These are phyloP conservation scores for Myioborus melanocephalus DNA, from an alignment of 2,797 vertebrate genomes.

Conservation along the genomic window DNA sequence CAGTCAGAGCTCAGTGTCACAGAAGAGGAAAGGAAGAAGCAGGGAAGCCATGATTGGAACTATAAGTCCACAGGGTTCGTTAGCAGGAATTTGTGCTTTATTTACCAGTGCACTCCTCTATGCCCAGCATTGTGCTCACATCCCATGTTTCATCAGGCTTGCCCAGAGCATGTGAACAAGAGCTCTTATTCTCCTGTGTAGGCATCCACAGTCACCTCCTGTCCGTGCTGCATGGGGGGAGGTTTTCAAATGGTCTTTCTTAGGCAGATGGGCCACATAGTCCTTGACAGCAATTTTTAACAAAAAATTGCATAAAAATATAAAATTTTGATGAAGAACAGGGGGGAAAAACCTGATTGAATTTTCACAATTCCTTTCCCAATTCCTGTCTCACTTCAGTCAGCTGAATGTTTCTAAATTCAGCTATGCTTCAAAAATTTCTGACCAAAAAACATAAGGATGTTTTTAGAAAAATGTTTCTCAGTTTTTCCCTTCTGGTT, in stretches of 20 bases:
- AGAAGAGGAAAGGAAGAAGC: background rate
- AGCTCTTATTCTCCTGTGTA: background rate
- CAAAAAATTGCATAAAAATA: background rate
- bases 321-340: background rate
- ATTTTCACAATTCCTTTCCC: background rate
- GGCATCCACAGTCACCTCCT: background rate
- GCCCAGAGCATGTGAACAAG: background rate
- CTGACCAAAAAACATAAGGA: constrained; percentile 28
- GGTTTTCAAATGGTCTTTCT: background rate
- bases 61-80: accelerated
- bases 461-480: constrained; percentile 6
- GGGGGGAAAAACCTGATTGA: background rate
- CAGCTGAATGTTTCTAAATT: constrained; percentile 42
- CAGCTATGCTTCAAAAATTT: background rate
- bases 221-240: accelerated
- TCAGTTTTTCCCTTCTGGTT: constrained; percentile 59
- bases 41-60: accelerated
- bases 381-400: background rate
- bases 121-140: background rate
- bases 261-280: background rate
- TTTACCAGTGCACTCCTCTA: background rate
- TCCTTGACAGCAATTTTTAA: background rate
- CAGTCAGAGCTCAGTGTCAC: background rate
- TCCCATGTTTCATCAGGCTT: background rate
- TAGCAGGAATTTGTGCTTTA: background rate